Evolutionary conservation across 2,113 vertebrate species (phyloP).

Genomic region (Gila orcuttii): DNA sequence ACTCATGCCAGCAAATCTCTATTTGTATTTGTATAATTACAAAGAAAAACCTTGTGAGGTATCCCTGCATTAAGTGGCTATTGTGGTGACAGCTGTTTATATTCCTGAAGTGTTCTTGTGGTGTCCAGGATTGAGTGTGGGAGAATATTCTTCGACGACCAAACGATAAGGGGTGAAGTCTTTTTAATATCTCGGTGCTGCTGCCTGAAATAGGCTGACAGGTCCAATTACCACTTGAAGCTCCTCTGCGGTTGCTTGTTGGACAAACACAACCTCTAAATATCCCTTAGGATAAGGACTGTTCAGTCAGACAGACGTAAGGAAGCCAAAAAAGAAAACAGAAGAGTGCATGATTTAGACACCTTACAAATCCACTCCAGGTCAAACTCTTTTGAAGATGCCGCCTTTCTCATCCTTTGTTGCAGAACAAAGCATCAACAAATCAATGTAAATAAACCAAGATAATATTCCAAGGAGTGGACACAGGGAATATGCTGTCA

Average conservation of each 20-base stretch:
- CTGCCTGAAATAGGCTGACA: slow-evolving; percentile 52
- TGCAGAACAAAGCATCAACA: too few relatives aligned
- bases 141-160: slow-evolving; percentile 51
- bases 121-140: slow-evolving; percentile 19
- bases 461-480: background rate
- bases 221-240: slow-evolving; percentile 48
- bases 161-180: slow-evolving; percentile 36
- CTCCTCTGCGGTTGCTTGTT: slow-evolving; percentile 38
- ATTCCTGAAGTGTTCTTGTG: slow-evolving; percentile 27
- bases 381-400: background rate
- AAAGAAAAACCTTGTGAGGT: background rate
- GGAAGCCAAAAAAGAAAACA: background rate
- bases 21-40: background rate
- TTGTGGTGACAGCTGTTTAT: slow-evolving; percentile 14
- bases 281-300: slow-evolving; percentile 33
- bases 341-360: background rate
- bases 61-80: background rate
- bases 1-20: background rate
- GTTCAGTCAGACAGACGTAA: background rate
- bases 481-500: background rate
- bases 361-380: background rate
- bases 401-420: background rate
- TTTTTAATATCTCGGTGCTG: slow-evolving; percentile 51
- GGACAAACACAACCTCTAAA: slow-evolving; percentile 50
- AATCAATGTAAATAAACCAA: background rate